These are phyloP conservation scores for Microplitis mediator DNA, from an alignment of 1,140 invertebrate species.

Conservation along the genomic window DNA sequence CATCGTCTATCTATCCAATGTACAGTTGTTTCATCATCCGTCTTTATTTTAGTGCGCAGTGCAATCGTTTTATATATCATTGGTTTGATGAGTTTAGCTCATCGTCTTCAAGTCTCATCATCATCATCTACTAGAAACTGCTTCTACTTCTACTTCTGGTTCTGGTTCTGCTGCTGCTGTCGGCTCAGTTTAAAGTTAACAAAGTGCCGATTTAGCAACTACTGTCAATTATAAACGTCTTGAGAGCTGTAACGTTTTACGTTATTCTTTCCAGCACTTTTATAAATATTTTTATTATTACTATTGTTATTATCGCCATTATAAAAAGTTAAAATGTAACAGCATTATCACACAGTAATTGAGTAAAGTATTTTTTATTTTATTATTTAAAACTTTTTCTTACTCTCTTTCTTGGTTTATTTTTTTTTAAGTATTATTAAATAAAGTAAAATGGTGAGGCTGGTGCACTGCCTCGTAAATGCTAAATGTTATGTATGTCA, in stretches of 20 bases:
- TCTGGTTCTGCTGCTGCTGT: neutral
- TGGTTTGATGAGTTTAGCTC: conserved; percentile 1
- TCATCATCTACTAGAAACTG: neutral
- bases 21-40: conserved; percentile 3
- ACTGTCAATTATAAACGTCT: neutral
- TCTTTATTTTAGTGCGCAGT: conserved; percentile 3
- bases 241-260: neutral
- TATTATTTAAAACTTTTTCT: too few relatives aligned
- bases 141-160: neutral
- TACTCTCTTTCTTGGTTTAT: neutral
- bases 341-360: too few relatives aligned
- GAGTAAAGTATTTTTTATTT: too few relatives aligned
- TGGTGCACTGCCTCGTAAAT: neutral
- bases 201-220: neutral
- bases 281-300: too few relatives aligned
- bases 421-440: neutral
- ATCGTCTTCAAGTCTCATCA: neutral
- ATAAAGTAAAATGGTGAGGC: neutral
- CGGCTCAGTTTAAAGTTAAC: too few relatives aligned
- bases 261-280: too few relatives aligned
- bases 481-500: conserved; percentile 9
- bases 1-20: neutral
- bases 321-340: too few relatives aligned
- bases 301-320: too few relatives aligned
- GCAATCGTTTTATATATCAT: neutral